Base-by-base conservation (phyloP, 2,888 invertebrate genomes). In the Craniophora ligustri region DNA sequence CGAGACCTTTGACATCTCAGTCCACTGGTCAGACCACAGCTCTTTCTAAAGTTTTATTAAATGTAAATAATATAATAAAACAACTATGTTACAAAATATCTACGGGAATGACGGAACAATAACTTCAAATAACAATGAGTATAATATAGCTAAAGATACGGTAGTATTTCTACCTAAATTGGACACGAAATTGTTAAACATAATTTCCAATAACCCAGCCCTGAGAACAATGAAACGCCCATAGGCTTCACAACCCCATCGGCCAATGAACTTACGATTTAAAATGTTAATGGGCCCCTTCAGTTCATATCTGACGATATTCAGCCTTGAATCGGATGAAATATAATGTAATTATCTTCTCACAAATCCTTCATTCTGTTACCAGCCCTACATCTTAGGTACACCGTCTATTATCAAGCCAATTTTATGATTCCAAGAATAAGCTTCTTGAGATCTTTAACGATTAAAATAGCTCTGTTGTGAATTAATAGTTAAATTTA, bases 301-400 rank as follows among this genome's bases (percentile, higher is more conserved):
- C 38, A 47, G 60, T 35, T 44, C 50, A 65, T 57, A 71, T 57
- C 61, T 51, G 40, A 11, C 46, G 46, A 53, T 41, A 64, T 65
- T 65, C 54, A 55, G 32, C 67, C 66, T 59, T 67, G 50, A 57
- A 72, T 45, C 66, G 55, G 59, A 54, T 72, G 62, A 68, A 70
- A 67, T 69, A 57, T 70, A 70, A 72, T 70, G 57, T 70, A 74
- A 78, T 76, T 70, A 67, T 75, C 66, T 53, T 72, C 56, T 45
- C 48, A 45, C 41, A 45, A 60, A 60, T 53, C 44, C 41, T 56
- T 46, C 48, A 26, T 35, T 40, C 50, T 35, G 30, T 54, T 34
- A n/a, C 50, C 47, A n/a, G 42, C 65, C 55, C 66, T 62, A 68
- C 59, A 63, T 59, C 59, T 32, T 31, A 35, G 58, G 59, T 55